Percentiles rank a stretch among this genome's conserved stretches.
Evolutionary conservation across 2,888 invertebrate species (phyloP).

Genomic region (Lissocephala sabroskyi): DNA sequence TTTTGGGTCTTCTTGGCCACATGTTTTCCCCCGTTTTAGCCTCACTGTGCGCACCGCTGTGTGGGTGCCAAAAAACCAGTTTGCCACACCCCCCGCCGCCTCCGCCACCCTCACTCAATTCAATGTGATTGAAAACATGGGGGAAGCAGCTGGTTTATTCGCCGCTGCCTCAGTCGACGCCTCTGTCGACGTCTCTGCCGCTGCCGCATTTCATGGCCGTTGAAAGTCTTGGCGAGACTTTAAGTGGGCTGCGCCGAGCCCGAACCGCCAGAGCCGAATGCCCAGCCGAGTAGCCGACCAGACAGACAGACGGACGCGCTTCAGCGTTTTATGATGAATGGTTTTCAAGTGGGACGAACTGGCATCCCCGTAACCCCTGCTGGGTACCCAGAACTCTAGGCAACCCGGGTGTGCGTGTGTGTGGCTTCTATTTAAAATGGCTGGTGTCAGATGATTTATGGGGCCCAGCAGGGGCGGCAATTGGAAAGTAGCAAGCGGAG

Average conservation of each 20-base stretch:
- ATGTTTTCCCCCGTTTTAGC: constrained; percentile 14
- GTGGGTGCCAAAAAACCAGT: constrained; percentile 34
- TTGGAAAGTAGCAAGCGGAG: constrained; percentile 36
- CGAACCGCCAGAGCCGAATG: neutral
- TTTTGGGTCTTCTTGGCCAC: constrained; percentile 28
- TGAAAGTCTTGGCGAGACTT: constrained; percentile 38
- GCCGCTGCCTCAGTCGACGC: too few species aligned
- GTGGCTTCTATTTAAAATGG: constrained; percentile 39
- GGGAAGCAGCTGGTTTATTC: constrained; percentile 54
- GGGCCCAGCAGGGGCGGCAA: constrained; percentile 37
- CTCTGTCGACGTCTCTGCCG: too few species aligned
- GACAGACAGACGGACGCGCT: constrained; percentile 12
- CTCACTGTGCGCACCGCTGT: constrained; percentile 5
- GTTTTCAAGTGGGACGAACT: constrained; percentile 59
- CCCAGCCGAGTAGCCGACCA: constrained; percentile 27
- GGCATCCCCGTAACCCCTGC: constrained; percentile 2
- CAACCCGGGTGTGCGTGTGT: neutral
- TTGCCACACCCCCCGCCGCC: constrained; percentile 46
- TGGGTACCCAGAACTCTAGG: constrained; percentile 1
- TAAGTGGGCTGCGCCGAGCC: constrained; percentile 55
- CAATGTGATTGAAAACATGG: constrained; percentile 42
- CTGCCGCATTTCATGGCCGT: constrained; percentile 35
- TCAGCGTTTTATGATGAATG: constrained; percentile 50
- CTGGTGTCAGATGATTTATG: constrained; percentile 58
- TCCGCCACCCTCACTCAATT: constrained; percentile 46